These are phyloP conservation scores for Istiophorus platypterus DNA, from an alignment of 2,113 vertebrate genomes.

Conservation along the genomic window DNA sequence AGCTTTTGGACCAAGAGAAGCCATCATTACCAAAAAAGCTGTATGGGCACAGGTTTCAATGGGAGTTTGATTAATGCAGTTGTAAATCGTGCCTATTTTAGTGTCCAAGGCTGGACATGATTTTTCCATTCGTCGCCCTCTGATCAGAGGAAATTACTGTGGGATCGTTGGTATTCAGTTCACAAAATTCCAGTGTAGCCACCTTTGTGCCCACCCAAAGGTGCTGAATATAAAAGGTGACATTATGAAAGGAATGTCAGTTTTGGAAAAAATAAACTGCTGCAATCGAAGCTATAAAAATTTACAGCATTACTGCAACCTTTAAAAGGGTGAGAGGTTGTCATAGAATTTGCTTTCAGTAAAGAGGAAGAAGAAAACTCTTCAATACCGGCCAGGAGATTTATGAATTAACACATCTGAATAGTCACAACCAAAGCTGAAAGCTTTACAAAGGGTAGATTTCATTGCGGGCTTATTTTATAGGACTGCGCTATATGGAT, in stretches of 20 bases:
- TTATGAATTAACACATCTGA: not conserved
- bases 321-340: slow-evolving; percentile 13
- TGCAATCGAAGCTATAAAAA: not conserved
- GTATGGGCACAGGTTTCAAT: not conserved
- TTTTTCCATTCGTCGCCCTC: not conserved
- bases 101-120: not conserved
- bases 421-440: not conserved
- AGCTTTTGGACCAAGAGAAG: not conserved
- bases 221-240: slow-evolving; percentile 12
- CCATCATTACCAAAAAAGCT: not conserved
- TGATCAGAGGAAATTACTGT: not conserved
- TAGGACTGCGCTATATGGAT: not conserved
- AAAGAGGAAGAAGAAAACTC: not conserved
- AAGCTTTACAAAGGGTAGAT: not conserved
- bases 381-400: not conserved
- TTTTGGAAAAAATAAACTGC: not conserved
- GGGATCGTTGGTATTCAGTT: slow-evolving; percentile 4
- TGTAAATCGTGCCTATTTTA: not conserved
- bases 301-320: not conserved
- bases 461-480: not conserved
- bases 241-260: not conserved
- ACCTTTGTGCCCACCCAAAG: not conserved
- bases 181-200: not conserved
- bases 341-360: not conserved
- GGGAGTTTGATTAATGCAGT: not conserved